Conservation (phyloP, 2,888 invertebrate species). For the Artemia sinica region DNA sequence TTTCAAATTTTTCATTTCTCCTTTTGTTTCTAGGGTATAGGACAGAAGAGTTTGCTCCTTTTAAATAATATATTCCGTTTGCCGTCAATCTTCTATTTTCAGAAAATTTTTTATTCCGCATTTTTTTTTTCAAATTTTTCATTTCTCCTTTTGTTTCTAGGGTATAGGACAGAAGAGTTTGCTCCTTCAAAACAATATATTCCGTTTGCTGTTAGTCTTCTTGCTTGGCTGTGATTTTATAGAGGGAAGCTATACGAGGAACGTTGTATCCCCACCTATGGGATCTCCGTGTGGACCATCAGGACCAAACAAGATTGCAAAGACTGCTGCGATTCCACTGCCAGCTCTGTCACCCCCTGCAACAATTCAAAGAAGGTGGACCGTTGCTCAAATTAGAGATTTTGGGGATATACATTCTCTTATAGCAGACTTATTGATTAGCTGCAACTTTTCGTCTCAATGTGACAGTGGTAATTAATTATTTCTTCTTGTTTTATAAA, state of each 20-base stretch:
- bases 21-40: too few species aligned
- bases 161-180: slow-evolving; percentile 33
- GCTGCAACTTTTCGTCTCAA: slow-evolving; percentile 28
- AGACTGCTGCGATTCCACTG: slow-evolving; percentile 18
- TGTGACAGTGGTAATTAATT: too few species aligned
- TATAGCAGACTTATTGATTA: slow-evolving; percentile 32
- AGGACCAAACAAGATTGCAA: slow-evolving; percentile 4
- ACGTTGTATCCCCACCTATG: slow-evolving; percentile 15
- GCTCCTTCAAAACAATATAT: slow-evolving; percentile 32
- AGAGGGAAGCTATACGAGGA: slow-evolving; percentile 10
- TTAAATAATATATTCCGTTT: too few species aligned
- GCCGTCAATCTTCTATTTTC: too few species aligned
- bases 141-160: slow-evolving; percentile 27
- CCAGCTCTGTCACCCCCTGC: slow-evolving; percentile 21
- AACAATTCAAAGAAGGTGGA: slow-evolving; percentile 31
- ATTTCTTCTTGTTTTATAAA: too few species aligned
- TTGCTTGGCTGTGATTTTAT: slow-evolving; percentile 30
- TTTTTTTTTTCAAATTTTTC: too few species aligned
- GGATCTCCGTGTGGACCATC: slow-evolving; percentile 3
- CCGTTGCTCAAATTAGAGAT: slow-evolving; percentile 34
- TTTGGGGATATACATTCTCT: slow-evolving; percentile 34
- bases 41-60: too few species aligned
- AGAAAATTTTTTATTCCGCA: too few species aligned
- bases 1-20: too few species aligned
- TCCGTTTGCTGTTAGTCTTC: slow-evolving; percentile 32